Base-by-base conservation (phyloP, 2,888 invertebrate genomes). In the Morpho deidamia region DNA sequence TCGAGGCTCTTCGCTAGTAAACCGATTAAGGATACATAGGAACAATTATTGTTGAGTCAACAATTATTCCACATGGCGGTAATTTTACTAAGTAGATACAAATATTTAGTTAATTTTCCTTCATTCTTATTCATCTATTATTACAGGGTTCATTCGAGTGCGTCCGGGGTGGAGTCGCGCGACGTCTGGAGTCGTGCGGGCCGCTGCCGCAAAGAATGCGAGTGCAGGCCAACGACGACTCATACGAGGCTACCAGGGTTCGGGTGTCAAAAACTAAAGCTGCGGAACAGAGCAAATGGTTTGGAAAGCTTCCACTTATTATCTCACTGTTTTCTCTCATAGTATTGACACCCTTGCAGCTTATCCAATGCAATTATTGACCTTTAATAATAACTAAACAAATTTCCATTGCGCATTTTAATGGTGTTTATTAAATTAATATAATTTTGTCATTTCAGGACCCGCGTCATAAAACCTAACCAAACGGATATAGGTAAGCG, bases 221-320 rank as follows among this genome's bases (percentile, higher is more conserved):
- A 64, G 95, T 98, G 69, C 96, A 95, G 80, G 98, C 98, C 71
- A 98, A 97, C 75, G 98, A 98, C 76, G 98, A 98, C 91, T 96
- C 97, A 58, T 98, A 98, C 89, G 96, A 96, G 87, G 94, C 95
- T 70, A 98, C 98, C 66, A 93, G 95, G 86, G 94, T 95, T 81
- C 94, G 96, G 72, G 97, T 98, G 96, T 96, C 96, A 73, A 94
- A 94, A 74, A 96, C 95, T 65, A 96, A 97, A 82, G 96, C 97
- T 81, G 95, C 95, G 84, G 96, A 95, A 87, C 97, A 97, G 90
- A 97, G 96, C 83, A 97, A 97, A 91, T 96, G 95, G 96, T 96
- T 77, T 79, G 65, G 23, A 23, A 23, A 23, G 23, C 23, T 23
- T 23, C 23, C 23, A 23, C 59, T 38, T 32, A 35, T n/a, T 14